Conservation (phyloP, 2,888 invertebrate species). For the Dicycla oo region DNA sequence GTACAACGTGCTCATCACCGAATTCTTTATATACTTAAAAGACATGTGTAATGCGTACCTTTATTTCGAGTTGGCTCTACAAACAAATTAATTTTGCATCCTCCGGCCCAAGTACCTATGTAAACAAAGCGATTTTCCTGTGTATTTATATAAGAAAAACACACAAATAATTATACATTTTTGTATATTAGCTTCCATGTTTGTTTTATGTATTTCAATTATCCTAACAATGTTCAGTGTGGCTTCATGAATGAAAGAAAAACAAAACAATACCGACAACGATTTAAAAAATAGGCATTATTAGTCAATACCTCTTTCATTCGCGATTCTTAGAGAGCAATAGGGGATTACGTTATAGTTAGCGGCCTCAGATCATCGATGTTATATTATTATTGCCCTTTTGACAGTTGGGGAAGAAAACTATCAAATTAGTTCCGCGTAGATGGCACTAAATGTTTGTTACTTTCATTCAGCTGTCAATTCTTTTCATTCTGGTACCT, state of each 20-base stretch:
- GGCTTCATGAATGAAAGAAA: not conserved
- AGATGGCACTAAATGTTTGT: too few relatives aligned
- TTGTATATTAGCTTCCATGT: slow-evolving; percentile 8
- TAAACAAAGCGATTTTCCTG: slow-evolving; percentile 36
- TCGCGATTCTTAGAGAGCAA: not conserved
- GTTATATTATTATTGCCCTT: not conserved
- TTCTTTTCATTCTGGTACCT: too few relatives aligned
- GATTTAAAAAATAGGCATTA: not conserved
- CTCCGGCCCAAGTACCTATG: slow-evolving; percentile 3
- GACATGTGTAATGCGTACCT: slow-evolving; percentile 10
- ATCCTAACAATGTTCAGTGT: slow-evolving; percentile 1
- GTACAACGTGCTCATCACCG: slow-evolving; percentile 1
- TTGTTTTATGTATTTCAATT: slow-evolving; percentile 24
- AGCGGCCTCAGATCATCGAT: not conserved
- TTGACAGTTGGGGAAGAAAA: too few relatives aligned
- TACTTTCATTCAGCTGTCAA: too few relatives aligned
- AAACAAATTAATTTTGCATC: slow-evolving; percentile 41
- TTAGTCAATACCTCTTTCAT: not conserved
- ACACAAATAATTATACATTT: slow-evolving; percentile 42
- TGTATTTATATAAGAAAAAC: slow-evolving; percentile 32
- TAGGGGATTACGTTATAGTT: too few relatives aligned
- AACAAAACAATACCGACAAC: too few relatives aligned
- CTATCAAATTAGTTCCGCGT: too few relatives aligned
- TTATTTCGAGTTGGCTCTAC: slow-evolving; percentile 10
- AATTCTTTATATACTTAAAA: slow-evolving; percentile 20